Evolutionary conservation across 2,113 vertebrate species (phyloP), one percentile per base, ranked within the genome.

Genomic region (Scomber colias): DNA sequence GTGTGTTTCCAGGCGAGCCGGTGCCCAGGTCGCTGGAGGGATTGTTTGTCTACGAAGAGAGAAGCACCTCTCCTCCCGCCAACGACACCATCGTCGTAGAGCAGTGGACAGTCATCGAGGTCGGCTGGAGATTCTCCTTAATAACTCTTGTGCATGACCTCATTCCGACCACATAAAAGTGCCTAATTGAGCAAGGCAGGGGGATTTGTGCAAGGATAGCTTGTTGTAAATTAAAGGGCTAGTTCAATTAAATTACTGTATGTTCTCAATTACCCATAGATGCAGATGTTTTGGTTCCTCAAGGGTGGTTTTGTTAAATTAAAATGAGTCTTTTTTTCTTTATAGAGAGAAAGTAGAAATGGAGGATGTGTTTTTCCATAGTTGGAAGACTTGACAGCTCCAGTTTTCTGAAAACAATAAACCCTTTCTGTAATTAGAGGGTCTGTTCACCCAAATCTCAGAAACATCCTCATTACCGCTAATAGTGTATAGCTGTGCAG

Each of bases 41-140:
- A 7, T 88, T 99, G 89, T 98, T 99, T 83, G 95, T 99, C 82
- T 99, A 97, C 0, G 98, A 99, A 92, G 98, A 99, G 91, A 95
- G 94, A 67, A 94, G 90, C 88, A 90, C 92, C 3, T 85, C 92
- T 6, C 78, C 94, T 45, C 92, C 94, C 24, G 96, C 96, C 92
- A 98, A 99, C 64, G 98, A 99, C 92, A 96, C 97, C 67, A 98
- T 99, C 45, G 96, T 99, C 17, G 98, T 99, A 3, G 98, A 99
- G 92, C 98, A 99, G 92, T 99, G 97, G 97, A 99, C 97, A 0
- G 94, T 98, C 79, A 96, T 99, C 71, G 97, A 99, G 96, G 98
- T 99, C 90, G 95, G 88, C 3, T 17, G 24, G 27, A 40, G 35
- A 40, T 40, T 40, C 35, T 40, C 35, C 35, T 9, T 40, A 7